These are phyloP conservation scores for Antheraea yamamai DNA, from an alignment of 2,888 invertebrate genomes.

Conservation along the genomic window DNA sequence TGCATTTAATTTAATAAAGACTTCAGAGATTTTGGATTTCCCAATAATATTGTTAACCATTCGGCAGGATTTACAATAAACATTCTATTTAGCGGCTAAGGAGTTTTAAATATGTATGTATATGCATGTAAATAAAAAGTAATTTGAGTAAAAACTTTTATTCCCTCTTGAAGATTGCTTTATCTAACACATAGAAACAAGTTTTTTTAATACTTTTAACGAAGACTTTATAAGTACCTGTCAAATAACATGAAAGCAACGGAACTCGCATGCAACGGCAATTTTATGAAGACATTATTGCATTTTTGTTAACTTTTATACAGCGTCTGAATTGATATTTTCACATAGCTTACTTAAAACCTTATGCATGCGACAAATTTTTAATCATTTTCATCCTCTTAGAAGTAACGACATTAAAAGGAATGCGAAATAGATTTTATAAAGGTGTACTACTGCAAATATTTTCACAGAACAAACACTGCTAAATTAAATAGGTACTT, in stretches of 20 bases:
- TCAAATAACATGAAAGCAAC: background rate
- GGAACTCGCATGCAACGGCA: background rate
- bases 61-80: background rate
- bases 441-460: background rate
- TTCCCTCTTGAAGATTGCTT: background rate
- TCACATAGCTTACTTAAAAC: background rate
- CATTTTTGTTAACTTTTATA: background rate
- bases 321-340: background rate
- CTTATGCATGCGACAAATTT: background rate
- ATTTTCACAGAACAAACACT: background rate
- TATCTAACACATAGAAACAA: background rate
- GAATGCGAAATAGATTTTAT: background rate
- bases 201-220: background rate
- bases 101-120: background rate
- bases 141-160: background rate
- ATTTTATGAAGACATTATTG: too few species aligned
- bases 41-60: background rate
- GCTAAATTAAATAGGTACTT: background rate
- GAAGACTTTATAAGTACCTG: background rate
- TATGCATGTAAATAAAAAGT: background rate
- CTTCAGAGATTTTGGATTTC: background rate
- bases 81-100: background rate
- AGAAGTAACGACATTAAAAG: background rate
- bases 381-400: background rate
- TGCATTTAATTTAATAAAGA: background rate